Evolutionary conservation across 53 echinoderm and acorn worm genomes (phyloP).

Genomic region (Holothuria leucospilota): DNA sequence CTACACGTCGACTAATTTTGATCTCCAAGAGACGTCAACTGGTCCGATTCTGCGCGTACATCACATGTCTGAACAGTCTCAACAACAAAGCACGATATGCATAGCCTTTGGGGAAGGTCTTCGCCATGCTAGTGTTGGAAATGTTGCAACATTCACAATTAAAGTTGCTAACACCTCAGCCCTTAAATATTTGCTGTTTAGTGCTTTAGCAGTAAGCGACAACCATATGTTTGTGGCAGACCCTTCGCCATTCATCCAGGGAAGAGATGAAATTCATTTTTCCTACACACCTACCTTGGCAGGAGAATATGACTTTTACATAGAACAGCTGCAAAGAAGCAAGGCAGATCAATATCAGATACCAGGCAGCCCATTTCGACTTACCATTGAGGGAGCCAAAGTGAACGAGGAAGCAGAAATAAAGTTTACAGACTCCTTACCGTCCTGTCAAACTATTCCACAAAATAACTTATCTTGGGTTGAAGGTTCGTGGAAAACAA

Average conservation of each 20-base stretch:
- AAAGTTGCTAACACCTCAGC: neutral
- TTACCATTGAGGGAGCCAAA: neutral
- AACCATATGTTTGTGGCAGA: neutral
- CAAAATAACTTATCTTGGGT: neutral
- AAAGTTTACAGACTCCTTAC: neutral
- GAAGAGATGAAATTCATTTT: neutral
- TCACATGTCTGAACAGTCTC: neutral
- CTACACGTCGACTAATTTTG: no score
- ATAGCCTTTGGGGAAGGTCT: neutral
- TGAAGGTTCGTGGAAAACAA: constrained; percentile 4
- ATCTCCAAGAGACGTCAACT: neutral
- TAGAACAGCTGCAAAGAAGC: neutral
- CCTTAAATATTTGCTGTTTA: neutral
- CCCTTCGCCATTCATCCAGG: neutral
- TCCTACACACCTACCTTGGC: neutral
- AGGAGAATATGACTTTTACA: constrained; percentile 13
- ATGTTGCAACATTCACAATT: neutral
- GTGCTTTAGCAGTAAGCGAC: constrained; percentile 18
- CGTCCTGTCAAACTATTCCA: constrained; percentile 10
- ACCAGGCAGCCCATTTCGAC: constrained; percentile 25
- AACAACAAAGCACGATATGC: neutral
- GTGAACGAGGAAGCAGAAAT: neutral
- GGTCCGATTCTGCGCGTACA: neutral
- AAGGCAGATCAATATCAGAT: neutral
- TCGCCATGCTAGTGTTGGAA: neutral